These are phyloP conservation scores for Thalassoma bifasciatum DNA, from an alignment of 2,113 vertebrate genomes.

Conservation along the genomic window DNA sequence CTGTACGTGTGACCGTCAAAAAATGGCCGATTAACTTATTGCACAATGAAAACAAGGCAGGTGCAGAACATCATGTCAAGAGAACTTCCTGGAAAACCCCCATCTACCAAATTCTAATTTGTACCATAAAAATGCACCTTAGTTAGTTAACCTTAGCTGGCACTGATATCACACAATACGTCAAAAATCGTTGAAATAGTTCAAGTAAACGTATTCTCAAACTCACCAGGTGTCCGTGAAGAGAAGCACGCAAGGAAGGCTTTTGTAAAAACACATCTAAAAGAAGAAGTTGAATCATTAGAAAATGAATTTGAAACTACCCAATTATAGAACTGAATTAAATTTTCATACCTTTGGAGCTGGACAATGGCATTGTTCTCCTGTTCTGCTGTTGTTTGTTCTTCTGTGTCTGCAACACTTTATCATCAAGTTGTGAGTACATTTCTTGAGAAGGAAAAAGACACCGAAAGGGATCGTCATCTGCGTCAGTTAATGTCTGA, in stretches of 20 bases:
- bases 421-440: slow-evolving; percentile 14
- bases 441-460: slow-evolving; percentile 56
- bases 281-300: neutral
- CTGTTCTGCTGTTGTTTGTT: slow-evolving; percentile 22
- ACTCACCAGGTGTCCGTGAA: slow-evolving; percentile 39
- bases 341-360: slow-evolving; percentile 41
- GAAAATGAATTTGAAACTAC: neutral
- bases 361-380: slow-evolving; percentile 2
- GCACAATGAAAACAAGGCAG: too few species aligned
- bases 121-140: too few species aligned
- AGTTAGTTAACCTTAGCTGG: too few species aligned
- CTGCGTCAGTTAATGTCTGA: slow-evolving; percentile 27
- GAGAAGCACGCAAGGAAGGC: neutral
- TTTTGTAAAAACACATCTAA: slow-evolving; percentile 30
- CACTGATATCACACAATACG: too few species aligned
- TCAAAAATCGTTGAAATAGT: neutral
- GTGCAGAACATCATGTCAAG: too few species aligned
- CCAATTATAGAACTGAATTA: neutral
- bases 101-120: too few species aligned
- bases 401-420: slow-evolving; percentile 9
- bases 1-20: too few species aligned
- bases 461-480: slow-evolving; percentile 53
- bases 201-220: neutral
- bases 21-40: too few species aligned
- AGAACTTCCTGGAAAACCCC: too few species aligned